Base-by-base conservation (phyloP, 2,797 vertebrate genomes). In the Tokudaia muenninki region DNA sequence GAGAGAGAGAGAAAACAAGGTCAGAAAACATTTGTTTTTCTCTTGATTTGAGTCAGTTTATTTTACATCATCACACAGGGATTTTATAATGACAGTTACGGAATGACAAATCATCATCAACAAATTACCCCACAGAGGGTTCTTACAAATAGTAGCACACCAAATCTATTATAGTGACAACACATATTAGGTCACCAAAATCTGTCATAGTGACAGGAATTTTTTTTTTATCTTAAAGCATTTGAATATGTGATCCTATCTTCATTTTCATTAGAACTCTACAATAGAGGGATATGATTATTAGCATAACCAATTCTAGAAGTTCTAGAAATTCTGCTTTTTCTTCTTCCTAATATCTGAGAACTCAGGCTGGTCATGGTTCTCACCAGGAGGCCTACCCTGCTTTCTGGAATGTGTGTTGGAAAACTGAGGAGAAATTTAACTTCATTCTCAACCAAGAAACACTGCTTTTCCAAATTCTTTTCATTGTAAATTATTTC, bases 231-330 rank as follows among this genome's bases (percentile, higher is more conserved):
- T 92, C 24, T 4, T 37, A 84, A 81, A 93, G n/a, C 13, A 34
- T 87, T 93, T 95, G 96, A 47, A 22, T 34, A 75, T 87, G 67
- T 97, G 57, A 86, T 41, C 19, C 67, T n/a, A 47, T 91, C 44
- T 88, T 88, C 86, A n/a, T 70, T 81, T 80, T 90, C 31, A 9
- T 55, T 57, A 86, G 14, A 82, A 63, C 22, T 22, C 26, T 78
- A 34, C 78, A 34, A 90, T 41, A 79, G 7, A 80, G 1, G 12
- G 37, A 37, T 87, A 3, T 83, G 44, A 78, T 67, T 63, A 61
- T 57, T 26, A 91, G 55, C 44, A 63, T 26, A 57, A 74, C 12
- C n/a, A 82, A 41, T 70, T 34, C 3, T 47, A 92, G 34, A 93
- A 34, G 10, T 67, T 75, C 52, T 41, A 31, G 34, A 92, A 81